A percentile compares a stretch with the other conserved stretches of the same genome.
Conservation (phyloP, 1,140 invertebrate genomes). For the Lepidurus couesii region DNA sequence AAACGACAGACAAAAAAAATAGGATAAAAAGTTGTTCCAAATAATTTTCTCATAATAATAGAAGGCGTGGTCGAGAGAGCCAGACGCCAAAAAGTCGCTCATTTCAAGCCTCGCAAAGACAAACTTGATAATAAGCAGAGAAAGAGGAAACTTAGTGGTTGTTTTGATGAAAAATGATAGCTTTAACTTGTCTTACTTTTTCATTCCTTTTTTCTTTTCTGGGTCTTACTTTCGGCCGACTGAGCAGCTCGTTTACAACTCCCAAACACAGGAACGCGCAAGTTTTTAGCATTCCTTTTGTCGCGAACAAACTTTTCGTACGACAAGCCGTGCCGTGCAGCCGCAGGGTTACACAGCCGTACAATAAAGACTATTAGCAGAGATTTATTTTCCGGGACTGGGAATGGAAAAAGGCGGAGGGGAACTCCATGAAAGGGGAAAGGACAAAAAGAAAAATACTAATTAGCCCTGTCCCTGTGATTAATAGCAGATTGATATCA, state of each 20-base stretch:
- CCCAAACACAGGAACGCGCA: too few species aligned
- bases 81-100: constrained; percentile 2
- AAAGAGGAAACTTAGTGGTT: background rate
- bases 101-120: background rate
- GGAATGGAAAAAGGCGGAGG: background rate
- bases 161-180: constrained; percentile 8
- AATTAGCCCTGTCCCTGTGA: constrained; percentile 12
- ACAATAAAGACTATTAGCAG: background rate
- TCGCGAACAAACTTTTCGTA: too few species aligned
- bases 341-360: background rate
- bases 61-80: background rate
- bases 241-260: too few species aligned
- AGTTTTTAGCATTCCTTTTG: too few species aligned
- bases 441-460: background rate
- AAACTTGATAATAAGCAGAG: background rate
- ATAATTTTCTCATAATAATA: background rate
- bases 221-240: background rate
- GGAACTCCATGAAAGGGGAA: background rate
- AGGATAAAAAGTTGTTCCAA: background rate
- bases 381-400: background rate
- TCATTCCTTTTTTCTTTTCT: background rate
- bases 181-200: background rate
- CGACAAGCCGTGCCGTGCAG: too few species aligned
- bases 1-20: background rate
- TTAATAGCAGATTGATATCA: constrained; percentile 20